Evolutionary conservation across 2,113 vertebrate species (phyloP).

Genomic region (Nerophis ophidion): DNA sequence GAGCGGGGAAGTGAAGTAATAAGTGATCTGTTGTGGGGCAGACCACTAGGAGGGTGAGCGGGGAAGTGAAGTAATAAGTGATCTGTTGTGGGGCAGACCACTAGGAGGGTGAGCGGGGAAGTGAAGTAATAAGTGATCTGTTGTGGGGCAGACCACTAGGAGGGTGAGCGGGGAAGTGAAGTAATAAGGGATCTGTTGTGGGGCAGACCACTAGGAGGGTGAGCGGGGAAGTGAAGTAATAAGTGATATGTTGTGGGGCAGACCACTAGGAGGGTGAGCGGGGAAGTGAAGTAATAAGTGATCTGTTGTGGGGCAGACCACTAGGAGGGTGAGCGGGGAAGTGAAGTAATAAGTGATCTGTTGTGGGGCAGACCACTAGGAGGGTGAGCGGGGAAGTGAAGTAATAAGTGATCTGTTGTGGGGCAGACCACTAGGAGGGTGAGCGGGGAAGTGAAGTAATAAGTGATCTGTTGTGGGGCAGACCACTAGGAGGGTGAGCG

Average conservation of each 20-base stretch:
- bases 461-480: background rate
- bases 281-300: background rate
- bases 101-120: background rate
- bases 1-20: background rate
- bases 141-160: background rate
- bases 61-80: background rate
- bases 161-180: background rate
- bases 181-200: no score
- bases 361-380: background rate
- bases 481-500: background rate
- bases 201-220: background rate
- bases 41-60: background rate
- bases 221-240: background rate
- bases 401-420: no score
- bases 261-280: background rate
- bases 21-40: background rate
- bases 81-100: background rate
- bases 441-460: background rate
- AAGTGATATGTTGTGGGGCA: background rate
- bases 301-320: background rate
- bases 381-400: background rate
- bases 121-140: no score
- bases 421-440: background rate
- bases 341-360: no score
- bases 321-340: background rate